Conservation (phyloP, 2,797 vertebrate species). For the Oceanodroma leucorhoa region DNA sequence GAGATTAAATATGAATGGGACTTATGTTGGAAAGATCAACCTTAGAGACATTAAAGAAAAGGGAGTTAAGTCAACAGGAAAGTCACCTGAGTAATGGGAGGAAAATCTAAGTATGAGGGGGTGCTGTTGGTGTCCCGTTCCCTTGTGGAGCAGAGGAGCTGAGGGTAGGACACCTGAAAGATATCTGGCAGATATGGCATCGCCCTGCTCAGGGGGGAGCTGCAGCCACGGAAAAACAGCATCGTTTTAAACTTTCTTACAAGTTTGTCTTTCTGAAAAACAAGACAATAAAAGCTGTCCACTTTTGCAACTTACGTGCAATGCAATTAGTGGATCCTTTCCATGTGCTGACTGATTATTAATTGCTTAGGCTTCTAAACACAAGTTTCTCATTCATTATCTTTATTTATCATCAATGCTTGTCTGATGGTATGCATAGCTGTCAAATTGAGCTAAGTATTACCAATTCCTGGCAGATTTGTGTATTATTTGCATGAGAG, state of each 20-base stretch:
- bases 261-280: background rate
- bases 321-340: background rate
- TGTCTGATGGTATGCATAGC: background rate
- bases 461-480: constrained; percentile 22
- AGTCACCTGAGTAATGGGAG: constrained; percentile 13
- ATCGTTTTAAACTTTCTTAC: background rate
- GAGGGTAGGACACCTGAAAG: background rate
- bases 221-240: background rate
- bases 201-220: background rate
- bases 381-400: constrained; percentile 2
- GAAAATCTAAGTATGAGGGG: background rate
- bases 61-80: constrained; percentile 42
- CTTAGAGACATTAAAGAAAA: constrained; percentile 44
- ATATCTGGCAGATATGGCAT: background rate
- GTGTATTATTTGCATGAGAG: background rate
- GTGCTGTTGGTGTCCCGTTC: background rate
- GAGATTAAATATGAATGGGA: constrained; percentile 62
- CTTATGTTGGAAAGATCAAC: constrained; percentile 50
- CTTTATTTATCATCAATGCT: constrained; percentile 23
- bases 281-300: background rate
- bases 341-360: constrained; percentile 14
- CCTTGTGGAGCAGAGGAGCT: background rate
- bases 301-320: background rate
- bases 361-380: background rate
- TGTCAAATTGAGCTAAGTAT: constrained; percentile 1